These are phyloP conservation scores for Mesocricetus auratus DNA, from an alignment of 2,113 vertebrate genomes.

Conservation along the genomic window DNA sequence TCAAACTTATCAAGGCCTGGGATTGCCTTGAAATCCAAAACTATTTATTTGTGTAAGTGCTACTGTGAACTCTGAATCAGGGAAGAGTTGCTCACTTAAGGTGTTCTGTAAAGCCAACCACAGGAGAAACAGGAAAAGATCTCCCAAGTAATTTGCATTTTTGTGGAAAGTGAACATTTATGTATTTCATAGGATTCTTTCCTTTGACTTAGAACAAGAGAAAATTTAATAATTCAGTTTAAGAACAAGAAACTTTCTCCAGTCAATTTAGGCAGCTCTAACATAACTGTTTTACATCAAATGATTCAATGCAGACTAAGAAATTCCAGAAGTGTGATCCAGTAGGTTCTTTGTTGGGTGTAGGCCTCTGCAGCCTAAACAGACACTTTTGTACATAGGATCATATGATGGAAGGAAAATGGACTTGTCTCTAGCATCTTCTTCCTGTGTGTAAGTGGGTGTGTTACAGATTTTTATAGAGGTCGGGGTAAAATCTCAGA, in stretches of 20 bases:
- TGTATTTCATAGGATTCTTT: not conserved
- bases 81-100: not conserved
- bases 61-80: not conserved
- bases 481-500: not conserved
- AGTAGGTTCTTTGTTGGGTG: not conserved
- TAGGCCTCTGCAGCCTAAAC: not conserved
- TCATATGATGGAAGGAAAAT: not conserved
- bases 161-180: not conserved
- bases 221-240: not conserved
- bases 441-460: not conserved
- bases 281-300: not conserved
- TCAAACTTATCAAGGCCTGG: rapidly evolving
- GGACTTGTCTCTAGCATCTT: not conserved
- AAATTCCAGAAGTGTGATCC: not conserved
- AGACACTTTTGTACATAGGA: not conserved
- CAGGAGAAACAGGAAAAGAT: not conserved
- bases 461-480: not conserved
- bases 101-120: not conserved
- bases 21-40: not conserved
- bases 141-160: not conserved
- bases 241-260: not conserved
- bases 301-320: not conserved
- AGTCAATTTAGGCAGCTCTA: not conserved
- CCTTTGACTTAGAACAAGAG: not conserved
- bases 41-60: not conserved